Evolutionary conservation across 2,888 invertebrate species (phyloP), one percentile per base, ranked within the genome.

Genomic region (Aethes cnicana): DNA sequence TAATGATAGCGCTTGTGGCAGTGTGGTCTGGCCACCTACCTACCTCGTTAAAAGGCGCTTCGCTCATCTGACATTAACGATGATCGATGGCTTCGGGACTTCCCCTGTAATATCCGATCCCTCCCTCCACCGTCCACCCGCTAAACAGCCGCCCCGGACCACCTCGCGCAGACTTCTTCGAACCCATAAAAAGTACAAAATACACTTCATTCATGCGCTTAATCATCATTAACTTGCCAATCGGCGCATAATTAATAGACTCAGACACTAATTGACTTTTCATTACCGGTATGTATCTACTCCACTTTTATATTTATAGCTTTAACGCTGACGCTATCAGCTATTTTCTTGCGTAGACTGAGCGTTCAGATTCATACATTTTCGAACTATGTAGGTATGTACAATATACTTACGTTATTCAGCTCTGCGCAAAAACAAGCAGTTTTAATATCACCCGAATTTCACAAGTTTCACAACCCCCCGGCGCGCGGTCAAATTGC

Each of bases 81-180:
- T 82, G 81, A 82, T 81, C 76, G 81, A 82, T 82, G 71, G 71
- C 72, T 69, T 69, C 67, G 72, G 72, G 77, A 77, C 79, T 81
- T 81, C 80, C 81, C 73, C 73, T 66, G 76, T 80, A 82, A 81
- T 82, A 82, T 82, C 81, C 81, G 81, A 69, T 72, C 69, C 69
- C 68, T 65, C 55, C 56, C 61, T 50, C 57, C 53, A 49, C 56
- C 58, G 55, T 37, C 50, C 57, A 53, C 56, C 59, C 56, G 55
- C 61, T 55, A 62, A 62, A 65, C 65, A 66, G 60, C 63, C 60
- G 50, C 59, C 63, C 53, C 39, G 47, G 49, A 57, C 50, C 47
- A 47, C 59, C 50, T 53, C 47, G 50, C 47, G 50, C 53, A 36
- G 50, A 46, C 52, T 46, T 25, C 37, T 39, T 47, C 41, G 41